Evolutionary conservation across 2,797 vertebrate species (phyloP), one percentile per base, ranked within the genome.

Genomic region (Phrynocephalus guinanensis): DNA sequence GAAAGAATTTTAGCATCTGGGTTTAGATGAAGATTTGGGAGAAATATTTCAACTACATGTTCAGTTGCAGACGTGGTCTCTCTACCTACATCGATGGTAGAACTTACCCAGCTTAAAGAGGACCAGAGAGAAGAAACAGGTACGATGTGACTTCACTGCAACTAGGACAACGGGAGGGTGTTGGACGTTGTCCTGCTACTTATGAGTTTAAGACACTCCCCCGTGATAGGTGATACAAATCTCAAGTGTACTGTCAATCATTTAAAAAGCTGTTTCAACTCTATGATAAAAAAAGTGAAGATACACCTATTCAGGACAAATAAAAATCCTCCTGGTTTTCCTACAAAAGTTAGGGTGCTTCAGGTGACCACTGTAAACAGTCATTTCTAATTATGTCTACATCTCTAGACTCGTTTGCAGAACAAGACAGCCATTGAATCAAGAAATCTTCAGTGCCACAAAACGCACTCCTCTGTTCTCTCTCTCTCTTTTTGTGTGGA

Each of bases 251-350:
- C 90, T 90, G 90, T 82, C 80, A 79, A 86, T 79, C 79, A 86
- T 93, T 94, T 91, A 72, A 95, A 93, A 95, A 88, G 86, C 86
- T 56, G 90, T 84, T 92, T 82, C 81, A n/a, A 30, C 89, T 86
- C 93, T 93, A 90, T 90, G 85, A 91, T 91, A 81, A 94, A 94
- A 92, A 92, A 95, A 95, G 94, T 86, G 88, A 94, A 90, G 91
- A 90, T 86, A 89, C 84, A 86, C 92, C 90, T 94, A 85, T 93
- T 92, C 85, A 89, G 91, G 90, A 89, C 92, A 20, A 90, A 90
- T 94, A 93, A 87, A 87, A 30, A 56, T 16, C 15, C 1, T 60
- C 67, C 10, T 28, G 33, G 30, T 84, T 90, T 89, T 82, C 90
- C 84, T 91, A 66, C 92, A 92, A 89, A 91, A 71, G 86, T 13